phyloP scores from a whole-genome alignment of 2,113 vertebrate genomes.

The Varanus komodoensis region DNA sequence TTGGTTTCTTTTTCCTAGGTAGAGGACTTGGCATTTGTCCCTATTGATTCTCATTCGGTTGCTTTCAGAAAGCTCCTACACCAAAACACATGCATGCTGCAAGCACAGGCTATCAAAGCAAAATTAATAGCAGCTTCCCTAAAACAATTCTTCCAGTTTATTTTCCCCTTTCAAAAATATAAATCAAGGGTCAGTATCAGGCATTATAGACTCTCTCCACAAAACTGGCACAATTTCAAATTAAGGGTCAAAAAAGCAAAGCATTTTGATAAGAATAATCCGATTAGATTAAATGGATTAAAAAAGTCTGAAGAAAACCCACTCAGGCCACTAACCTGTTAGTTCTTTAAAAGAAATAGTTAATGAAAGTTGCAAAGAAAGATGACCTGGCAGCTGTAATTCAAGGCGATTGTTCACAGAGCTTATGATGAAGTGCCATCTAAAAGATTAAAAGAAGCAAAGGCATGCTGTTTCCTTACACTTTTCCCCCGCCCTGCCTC shows the following conservation, averaged over 20 bases:
- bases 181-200: background rate
- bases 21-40: too few species aligned
- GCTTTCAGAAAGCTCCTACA: too few species aligned
- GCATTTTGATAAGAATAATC: conserved; percentile 41
- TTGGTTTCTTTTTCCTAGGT: too few species aligned
- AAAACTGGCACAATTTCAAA: conserved; percentile 24
- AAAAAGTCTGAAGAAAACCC: conserved; percentile 21
- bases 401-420: conserved; percentile 64
- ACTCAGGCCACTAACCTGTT: conserved; percentile 48
- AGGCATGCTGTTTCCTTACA: background rate
- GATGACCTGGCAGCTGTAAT: conserved; percentile 69
- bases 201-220: background rate
- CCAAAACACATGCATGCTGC: too few species aligned
- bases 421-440: conserved; percentile 62
- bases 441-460: conserved; percentile 70
- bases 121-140: background rate
- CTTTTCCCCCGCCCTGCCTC: too few species aligned
- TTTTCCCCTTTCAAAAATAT: background rate
- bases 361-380: conserved; percentile 70
- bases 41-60: too few species aligned
- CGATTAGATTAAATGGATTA: conserved; percentile 36
- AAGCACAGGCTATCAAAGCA: background rate
- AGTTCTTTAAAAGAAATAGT: conserved; percentile 58
- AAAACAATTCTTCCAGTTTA: background rate
- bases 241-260: conserved; percentile 41